phyloP scores from a whole-genome alignment of 2,797 vertebrate genomes.

The Gadopsis bispinosus region DNA sequence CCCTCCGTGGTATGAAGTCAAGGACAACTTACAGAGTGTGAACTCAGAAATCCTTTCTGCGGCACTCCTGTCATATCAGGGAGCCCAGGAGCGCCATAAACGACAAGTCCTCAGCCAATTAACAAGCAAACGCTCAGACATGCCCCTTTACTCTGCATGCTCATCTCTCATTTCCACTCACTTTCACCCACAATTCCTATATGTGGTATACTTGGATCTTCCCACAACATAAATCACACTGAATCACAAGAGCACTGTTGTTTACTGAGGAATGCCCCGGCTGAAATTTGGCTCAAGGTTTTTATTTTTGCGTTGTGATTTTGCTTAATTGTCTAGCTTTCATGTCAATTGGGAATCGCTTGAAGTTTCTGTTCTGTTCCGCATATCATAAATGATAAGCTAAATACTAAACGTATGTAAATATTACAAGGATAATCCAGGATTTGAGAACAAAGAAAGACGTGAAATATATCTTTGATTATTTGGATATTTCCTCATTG shows the following conservation, averaged over 20 bases:
- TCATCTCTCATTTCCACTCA: slow-evolving; percentile 38
- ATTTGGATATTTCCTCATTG: neutral
- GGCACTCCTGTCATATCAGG: slow-evolving; percentile 25
- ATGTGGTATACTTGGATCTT: neutral
- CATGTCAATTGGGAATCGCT: neutral
- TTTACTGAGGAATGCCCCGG: slow-evolving; percentile 15
- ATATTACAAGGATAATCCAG: neutral
- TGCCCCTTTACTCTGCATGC: slow-evolving; percentile 28
- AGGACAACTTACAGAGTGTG: slow-evolving; percentile 33
- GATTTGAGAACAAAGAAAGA: neutral
- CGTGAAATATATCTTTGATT: neutral
- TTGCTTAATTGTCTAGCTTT: slow-evolving; percentile 15
- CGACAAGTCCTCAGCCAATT: slow-evolving; percentile 46
- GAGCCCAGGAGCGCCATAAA: slow-evolving; percentile 34
- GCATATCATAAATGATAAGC: neutral
- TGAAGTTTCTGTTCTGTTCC: slow-evolving; percentile 8
- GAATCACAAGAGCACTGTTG: slow-evolving; percentile 13
- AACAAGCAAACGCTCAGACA: slow-evolving; percentile 33
- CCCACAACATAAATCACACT: neutral
- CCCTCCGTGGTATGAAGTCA: slow-evolving; percentile 31
- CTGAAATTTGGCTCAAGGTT: neutral
- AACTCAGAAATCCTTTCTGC: slow-evolving; percentile 24
- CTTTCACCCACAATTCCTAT: slow-evolving; percentile 18
- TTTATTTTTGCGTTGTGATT: slow-evolving; percentile 1
- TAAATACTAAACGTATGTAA: neutral